These are phyloP conservation scores for Phodopus roborovskii DNA, from an alignment of 2,113 vertebrate genomes.

Conservation along the genomic window DNA sequence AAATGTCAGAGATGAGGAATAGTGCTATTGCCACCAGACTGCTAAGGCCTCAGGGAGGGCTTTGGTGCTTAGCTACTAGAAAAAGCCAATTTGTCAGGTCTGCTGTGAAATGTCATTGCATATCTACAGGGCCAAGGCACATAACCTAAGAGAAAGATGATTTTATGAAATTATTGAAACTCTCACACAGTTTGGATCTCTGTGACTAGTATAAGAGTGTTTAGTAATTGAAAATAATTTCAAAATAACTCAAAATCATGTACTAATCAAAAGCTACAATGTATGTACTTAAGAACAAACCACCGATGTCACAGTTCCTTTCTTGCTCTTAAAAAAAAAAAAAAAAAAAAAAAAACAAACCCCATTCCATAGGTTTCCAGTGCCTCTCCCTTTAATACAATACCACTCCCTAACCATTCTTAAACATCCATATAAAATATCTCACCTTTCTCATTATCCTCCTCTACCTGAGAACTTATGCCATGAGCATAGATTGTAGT, in stretches of 20 bases:
- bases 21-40: constrained; percentile 48
- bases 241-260: constrained; percentile 45
- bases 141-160: constrained; percentile 54
- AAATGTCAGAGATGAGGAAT: constrained; percentile 57
- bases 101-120: constrained; percentile 42
- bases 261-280: constrained; percentile 43
- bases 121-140: constrained; percentile 49
- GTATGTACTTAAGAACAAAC: constrained; percentile 7
- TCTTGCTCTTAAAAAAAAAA: neutral
- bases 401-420: neutral
- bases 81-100: constrained; percentile 64
- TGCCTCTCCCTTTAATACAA: neutral
- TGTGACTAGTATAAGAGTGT: neutral
- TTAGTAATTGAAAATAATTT: constrained; percentile 51
- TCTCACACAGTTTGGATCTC: neutral
- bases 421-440: neutral
- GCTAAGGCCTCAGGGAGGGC: neutral
- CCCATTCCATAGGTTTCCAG: neutral
- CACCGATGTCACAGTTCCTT: neutral
- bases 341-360: no score
- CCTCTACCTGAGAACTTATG: neutral
- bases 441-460: neutral
- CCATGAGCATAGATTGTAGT: neutral
- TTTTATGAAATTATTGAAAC: constrained; percentile 59
- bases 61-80: constrained; percentile 54